Evolutionary conservation across 2,888 invertebrate genomes (phyloP).

Genomic region (Drosophila gaucha): DNA sequence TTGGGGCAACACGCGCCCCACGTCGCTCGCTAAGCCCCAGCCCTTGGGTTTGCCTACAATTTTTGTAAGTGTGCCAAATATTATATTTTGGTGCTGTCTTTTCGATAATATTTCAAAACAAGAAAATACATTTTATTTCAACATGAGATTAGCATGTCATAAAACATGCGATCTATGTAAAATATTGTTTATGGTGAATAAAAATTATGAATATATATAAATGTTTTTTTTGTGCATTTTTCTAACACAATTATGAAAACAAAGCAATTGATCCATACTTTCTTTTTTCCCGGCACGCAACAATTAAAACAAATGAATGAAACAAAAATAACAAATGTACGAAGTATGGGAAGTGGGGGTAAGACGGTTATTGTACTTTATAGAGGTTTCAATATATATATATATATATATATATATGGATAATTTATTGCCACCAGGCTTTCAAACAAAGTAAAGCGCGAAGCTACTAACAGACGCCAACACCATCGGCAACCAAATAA

Average conservation of each 20-base stretch:
- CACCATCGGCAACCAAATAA: constrained; percentile 39
- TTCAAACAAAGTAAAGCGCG: constrained; percentile 30
- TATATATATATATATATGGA: constrained; percentile 15
- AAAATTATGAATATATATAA: too few species aligned
- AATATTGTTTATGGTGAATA: too few species aligned
- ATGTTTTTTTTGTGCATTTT: not conserved
- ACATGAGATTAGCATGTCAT: too few species aligned
- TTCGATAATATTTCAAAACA: too few species aligned
- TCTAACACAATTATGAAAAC: not conserved
- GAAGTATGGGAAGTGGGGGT: constrained; percentile 6
- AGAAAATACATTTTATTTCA: too few species aligned
- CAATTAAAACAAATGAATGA: constrained; percentile 37
- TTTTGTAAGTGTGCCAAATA: too few species aligned
- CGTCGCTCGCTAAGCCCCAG: too few species aligned
- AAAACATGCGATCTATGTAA: too few species aligned
- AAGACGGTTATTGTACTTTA: constrained; percentile 36
- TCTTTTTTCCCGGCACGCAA: constrained; percentile 73
- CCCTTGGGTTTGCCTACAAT: too few species aligned
- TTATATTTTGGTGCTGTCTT: too few species aligned
- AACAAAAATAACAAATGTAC: constrained; percentile 18
- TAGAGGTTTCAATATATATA: constrained; percentile 32
- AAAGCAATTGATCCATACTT: constrained; percentile 71
- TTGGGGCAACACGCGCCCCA: too few species aligned
- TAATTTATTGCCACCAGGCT: constrained; percentile 45
- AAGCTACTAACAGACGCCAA: constrained; percentile 18